Evolutionary conservation across 2,888 invertebrate species (phyloP).

Genomic region (Diplolepis rosae): DNA sequence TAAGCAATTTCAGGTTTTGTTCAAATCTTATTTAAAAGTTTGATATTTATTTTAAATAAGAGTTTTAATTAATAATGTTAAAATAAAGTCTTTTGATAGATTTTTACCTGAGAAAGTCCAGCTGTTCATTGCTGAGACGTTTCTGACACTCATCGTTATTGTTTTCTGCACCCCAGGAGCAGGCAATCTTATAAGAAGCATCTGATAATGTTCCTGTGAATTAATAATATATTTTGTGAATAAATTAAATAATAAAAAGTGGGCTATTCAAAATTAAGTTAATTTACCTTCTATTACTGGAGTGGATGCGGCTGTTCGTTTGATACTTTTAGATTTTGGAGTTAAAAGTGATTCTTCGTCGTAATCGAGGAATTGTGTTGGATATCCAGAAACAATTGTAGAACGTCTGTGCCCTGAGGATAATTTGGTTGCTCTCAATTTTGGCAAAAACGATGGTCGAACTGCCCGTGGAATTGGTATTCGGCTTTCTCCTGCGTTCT

Average conservation of each 20-base stretch:
- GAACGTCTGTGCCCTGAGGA: conserved; percentile 40
- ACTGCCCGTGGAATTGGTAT: conserved; percentile 47
- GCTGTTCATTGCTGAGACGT: conserved; percentile 15
- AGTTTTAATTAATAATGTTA: neutral
- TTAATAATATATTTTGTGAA: neutral
- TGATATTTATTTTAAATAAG: neutral
- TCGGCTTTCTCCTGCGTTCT: conserved; percentile 48
- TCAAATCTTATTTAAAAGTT: neutral
- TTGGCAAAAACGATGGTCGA: conserved; percentile 46
- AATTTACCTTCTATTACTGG: conserved; percentile 13
- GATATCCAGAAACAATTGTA: conserved; percentile 37
- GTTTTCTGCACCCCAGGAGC: neutral
- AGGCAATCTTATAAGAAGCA: neutral
- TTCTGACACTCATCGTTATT: neutral
- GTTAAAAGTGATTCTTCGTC: conserved; percentile 36
- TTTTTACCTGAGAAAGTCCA: conserved; percentile 14
- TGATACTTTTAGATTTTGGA: neutral
- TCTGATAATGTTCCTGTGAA: conserved; percentile 3
- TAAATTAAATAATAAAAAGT: neutral
- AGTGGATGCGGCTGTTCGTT: neutral
- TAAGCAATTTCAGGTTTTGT: neutral
- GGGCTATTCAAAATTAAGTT: neutral
- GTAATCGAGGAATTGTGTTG: conserved; percentile 39
- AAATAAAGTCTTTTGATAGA: neutral
- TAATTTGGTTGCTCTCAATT: conserved; percentile 43